Evolutionary conservation across 2,113 vertebrate species (phyloP).

Genomic region (Tychaedon coryphoeus): DNA sequence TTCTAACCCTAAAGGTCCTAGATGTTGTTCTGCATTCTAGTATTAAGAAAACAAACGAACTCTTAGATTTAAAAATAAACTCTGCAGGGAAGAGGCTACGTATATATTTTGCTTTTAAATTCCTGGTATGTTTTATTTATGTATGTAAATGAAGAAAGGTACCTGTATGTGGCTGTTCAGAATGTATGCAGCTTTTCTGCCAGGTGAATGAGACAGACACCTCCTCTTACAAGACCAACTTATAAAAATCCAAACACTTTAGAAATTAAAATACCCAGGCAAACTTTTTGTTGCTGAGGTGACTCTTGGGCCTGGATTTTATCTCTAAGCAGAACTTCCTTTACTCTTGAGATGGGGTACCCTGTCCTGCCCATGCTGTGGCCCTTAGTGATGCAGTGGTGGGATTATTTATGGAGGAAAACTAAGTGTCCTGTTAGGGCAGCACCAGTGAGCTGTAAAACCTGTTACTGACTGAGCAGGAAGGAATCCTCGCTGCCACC

Average conservation of each 20-base stretch:
- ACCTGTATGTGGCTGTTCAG: not conserved
- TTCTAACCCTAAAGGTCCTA: not conserved
- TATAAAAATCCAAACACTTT: not conserved
- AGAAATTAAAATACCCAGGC: not conserved
- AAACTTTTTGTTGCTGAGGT: not conserved
- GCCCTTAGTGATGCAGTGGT: not conserved
- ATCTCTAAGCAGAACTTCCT: not conserved
- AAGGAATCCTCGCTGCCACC: not conserved
- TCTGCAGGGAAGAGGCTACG: not conserved
- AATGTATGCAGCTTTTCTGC: not conserved
- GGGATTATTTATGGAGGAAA: not conserved
- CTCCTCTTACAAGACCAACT: not conserved
- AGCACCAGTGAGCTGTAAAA: not conserved
- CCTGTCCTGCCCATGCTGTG: rapidly evolving
- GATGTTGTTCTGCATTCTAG: not conserved
- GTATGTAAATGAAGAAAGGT: not conserved
- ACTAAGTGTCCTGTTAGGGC: not conserved
- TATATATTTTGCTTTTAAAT: not conserved
- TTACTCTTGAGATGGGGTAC: not conserved
- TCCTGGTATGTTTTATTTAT: not conserved
- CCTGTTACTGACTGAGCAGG: not conserved
- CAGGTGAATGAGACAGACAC: not conserved
- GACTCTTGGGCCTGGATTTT: not conserved
- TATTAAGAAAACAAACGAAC: not conserved
- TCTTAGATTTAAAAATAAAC: not conserved